Conservation (phyloP, 2,797 vertebrate genomes). For the Catharus ustulatus region DNA sequence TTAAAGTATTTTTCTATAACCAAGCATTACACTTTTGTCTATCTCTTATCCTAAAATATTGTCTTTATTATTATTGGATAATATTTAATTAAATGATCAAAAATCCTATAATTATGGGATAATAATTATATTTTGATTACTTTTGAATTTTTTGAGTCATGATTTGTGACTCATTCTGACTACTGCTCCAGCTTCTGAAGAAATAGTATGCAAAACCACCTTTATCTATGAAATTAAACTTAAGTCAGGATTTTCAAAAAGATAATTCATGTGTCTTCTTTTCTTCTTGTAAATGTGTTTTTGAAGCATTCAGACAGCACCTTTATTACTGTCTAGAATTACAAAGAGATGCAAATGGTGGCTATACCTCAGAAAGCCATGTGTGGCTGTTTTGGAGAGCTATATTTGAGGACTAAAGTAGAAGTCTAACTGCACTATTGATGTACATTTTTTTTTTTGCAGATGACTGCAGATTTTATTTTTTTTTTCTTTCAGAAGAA, state of each 20-base stretch:
- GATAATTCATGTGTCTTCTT: neutral
- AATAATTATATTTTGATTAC: neutral
- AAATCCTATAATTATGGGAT: neutral
- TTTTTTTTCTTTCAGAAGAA: constrained; percentile 34
- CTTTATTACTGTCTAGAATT: neutral
- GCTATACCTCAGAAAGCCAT: constrained; percentile 3
- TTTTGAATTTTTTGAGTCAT: neutral
- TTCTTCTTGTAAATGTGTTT: neutral
- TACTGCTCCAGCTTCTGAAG: neutral
- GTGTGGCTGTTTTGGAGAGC: neutral
- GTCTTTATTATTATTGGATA: neutral
- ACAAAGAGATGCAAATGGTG: constrained; percentile 3
- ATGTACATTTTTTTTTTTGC: constrained; percentile 10
- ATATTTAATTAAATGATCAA: neutral
- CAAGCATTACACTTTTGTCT: neutral
- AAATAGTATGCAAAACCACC: neutral
- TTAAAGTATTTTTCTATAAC: neutral
- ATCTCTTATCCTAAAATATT: neutral
- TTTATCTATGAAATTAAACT: neutral
- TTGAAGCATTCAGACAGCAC: neutral
- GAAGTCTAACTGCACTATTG: constrained; percentile 20
- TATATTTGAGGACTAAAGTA: constrained; percentile 29
- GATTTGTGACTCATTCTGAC: neutral
- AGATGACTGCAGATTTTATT: constrained; percentile 4
- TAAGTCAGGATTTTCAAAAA: neutral